Base-by-base conservation (phyloP, 2,113 vertebrate species). In the Steatornis caripensis region DNA sequence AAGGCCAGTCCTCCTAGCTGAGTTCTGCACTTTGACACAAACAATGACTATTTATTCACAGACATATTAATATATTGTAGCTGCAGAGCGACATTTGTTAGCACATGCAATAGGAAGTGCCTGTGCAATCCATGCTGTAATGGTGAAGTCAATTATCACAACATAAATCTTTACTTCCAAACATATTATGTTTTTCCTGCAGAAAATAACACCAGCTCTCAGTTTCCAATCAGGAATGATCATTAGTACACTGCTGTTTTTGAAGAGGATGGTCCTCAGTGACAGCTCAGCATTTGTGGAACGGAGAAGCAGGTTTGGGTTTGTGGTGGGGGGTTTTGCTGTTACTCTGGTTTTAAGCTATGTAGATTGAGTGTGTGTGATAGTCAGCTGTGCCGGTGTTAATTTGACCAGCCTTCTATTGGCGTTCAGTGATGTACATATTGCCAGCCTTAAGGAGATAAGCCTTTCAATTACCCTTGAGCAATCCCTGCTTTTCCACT, bases 11-110 rank as follows among this genome's bases (percentile, higher is more conserved):
- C n/a, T 61, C 57, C 51, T 7, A 18, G 74, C 58, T 0, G 43
- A 71, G 78, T 29, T 90, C 41, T 84, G 83, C 53, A 49, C 87
- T 92, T 54, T 43, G 54, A 85, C 90, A 90, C 64, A 81, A 81
- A n/a, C 86, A 58, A 54, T 39, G 37, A n/a, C 83, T 85, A 23
- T 54, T 90, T 85, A 64, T 62, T 79, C 69, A 36, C 81, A 81
- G 83, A 30, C 37, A 9, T 30, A 62, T 54, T 68, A 57, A 81
- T 72, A 20, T 36, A 53, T 29, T 22, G 70, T 27, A 53, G 69
- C 53, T 53, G 49, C 74, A 76, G 66, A 64, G 84, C 65, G 20
- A 41, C 41, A 18, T 64, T 66, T 5, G 13, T 62, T 57, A 82
- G 75, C 48, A 45, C 64, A 36, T 2, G 45, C 64, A 37, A 30